Evolutionary conservation across 2,888 invertebrate genomes (phyloP).

Genomic region (Drosophila yooni): DNA sequence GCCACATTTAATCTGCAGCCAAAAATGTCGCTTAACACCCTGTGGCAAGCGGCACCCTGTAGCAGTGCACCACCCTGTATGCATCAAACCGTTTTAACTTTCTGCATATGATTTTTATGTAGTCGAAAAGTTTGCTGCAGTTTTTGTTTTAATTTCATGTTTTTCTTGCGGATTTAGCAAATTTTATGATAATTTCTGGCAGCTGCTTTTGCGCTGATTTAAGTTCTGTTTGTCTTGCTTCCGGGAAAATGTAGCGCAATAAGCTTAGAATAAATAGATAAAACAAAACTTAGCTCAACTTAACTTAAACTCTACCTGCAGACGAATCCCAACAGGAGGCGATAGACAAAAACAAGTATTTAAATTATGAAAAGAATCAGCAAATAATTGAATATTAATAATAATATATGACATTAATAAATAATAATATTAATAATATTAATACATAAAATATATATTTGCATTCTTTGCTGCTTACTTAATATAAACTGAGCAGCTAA

Average conservation of each 20-base stretch:
- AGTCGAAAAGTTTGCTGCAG: neutral
- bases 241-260: neutral
- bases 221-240: neutral
- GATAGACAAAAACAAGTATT: neutral
- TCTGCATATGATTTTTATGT: neutral
- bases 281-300: neutral
- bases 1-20: neutral
- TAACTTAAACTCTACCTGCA: neutral
- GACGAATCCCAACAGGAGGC: neutral
- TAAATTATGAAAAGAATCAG: neutral
- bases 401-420: neutral
- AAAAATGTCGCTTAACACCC: conserved; percentile 3
- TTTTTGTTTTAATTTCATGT: neutral
- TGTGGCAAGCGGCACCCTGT: neutral
- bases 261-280: neutral
- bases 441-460: neutral
- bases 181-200: neutral
- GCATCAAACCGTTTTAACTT: neutral
- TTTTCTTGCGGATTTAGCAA: conserved; percentile 5
- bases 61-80: neutral
- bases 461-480: too few relatives aligned
- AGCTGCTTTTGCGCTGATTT: neutral
- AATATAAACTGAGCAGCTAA: too few relatives aligned
- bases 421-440: neutral
- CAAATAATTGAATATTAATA: too few relatives aligned